Percentiles rank a stretch among this genome's conserved stretches.
These are phyloP conservation scores for Pseudoips prasinana DNA, from an alignment of 2,888 invertebrate genomes.

Conservation along the genomic window DNA sequence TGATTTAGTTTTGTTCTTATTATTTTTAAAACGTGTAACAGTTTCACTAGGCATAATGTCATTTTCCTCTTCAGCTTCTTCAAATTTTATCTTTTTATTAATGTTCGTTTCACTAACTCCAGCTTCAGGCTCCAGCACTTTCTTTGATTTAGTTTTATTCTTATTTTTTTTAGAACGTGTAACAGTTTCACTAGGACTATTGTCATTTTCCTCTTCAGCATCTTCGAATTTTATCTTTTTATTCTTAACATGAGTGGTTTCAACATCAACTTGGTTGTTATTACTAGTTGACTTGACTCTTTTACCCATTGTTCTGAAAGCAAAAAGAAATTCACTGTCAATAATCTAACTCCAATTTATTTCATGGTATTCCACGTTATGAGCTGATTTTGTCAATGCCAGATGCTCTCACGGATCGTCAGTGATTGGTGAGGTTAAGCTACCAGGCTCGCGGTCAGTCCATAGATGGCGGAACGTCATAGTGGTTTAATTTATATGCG, in stretches of 20 bases:
- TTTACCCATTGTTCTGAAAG: conserved; percentile 50
- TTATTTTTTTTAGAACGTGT: conserved; percentile 9
- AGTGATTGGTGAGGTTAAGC: too few relatives aligned
- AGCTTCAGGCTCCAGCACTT: neutral
- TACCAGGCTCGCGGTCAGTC: too few relatives aligned
- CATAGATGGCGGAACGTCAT: too few relatives aligned
- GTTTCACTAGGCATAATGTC: conserved; percentile 3
- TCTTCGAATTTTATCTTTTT: conserved; percentile 12
- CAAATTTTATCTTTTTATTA: conserved; percentile 14
- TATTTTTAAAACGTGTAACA: conserved; percentile 8
- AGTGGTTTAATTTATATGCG: too few relatives aligned
- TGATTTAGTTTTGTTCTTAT: conserved; percentile 18
- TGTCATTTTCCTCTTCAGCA: conserved; percentile 2
- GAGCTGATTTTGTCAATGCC: too few relatives aligned
- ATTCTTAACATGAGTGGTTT: conserved; percentile 9
- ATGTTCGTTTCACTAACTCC: conserved; percentile 1
- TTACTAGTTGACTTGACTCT: conserved; percentile 22
- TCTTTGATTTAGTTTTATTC: conserved; percentile 17
- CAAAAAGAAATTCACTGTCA: conserved; percentile 10
- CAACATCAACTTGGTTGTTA: neutral
- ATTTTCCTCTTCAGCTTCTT: conserved; percentile 2
- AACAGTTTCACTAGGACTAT: conserved; percentile 2
- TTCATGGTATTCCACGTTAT: too few relatives aligned
- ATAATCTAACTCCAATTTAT: too few relatives aligned
- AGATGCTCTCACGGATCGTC: too few relatives aligned